Base-by-base conservation (phyloP, 2,888 invertebrate genomes). In the Acanthosepion pharaonis region DNA sequence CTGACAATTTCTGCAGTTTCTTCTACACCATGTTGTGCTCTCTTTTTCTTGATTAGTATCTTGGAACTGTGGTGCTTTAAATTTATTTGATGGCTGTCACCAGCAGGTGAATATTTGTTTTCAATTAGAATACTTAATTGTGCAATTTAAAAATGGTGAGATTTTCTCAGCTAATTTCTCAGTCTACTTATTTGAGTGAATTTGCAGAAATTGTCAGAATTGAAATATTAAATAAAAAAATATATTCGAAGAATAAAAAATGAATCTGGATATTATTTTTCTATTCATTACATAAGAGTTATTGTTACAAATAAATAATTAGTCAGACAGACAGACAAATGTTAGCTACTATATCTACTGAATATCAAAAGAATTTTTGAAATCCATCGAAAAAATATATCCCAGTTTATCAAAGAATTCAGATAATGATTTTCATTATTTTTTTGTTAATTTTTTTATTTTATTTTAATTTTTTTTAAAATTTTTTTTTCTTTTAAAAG, bases 101-200 rank as follows among this genome's bases (percentile, higher is more conserved):
- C n/a, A 78, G n/a, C 78, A 78, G 78, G n/a, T n/a, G 78, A n/a
- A 78, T 78, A n/a, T n/a, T n/a, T 33, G 33, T 78, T 20, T 78
- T 78, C n/a, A n/a, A n/a, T 78, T 78, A 59, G 59, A 59, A 59
- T 59, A 20, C 59, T 59, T 59, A 59, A 78, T 78, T 78, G 78
- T 78, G 78, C 78, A 78, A n/a, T n/a, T 59, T 59, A 59, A 59
- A 42, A 59, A 23, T 59, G 59, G 59, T 59, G 59, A 59, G 59
- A 59, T 59, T 59, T 59, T 59, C n/a, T 78, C 78, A 78, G 78
- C 78, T 78, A 78, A 78, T 78, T 78, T 15, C 33, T 78, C 78
- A 78, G 78, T n/a, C n/a, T 78, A 78, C n/a, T 78, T n/a, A 78
- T 78, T 78, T n/a, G 78, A n/a, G 78, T 78, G 78, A 78, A 78